Percentiles rank a stretch among this genome's conserved stretches.
phyloP scores from a whole-genome alignment of 64 coral and sea anemone species.

The Astreopora myriophthalma region DNA sequence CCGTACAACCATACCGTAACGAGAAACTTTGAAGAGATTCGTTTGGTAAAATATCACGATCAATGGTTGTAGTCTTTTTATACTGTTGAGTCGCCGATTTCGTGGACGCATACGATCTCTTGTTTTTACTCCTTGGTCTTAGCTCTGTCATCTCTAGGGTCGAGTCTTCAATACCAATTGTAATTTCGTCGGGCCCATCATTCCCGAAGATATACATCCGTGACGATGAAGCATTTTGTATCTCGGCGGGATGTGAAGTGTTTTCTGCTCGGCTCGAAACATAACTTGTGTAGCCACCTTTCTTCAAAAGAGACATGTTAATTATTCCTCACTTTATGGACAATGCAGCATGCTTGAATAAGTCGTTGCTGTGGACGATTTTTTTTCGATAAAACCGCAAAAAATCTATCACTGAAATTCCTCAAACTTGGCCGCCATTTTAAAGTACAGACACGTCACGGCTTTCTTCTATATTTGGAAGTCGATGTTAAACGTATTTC shows the following conservation, averaged over 20 bases:
- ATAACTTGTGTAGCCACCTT: slow-evolving; percentile 65
- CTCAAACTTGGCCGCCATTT: background rate
- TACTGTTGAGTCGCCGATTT: slow-evolving; percentile 36
- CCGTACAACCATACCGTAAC: slow-evolving; percentile 88
- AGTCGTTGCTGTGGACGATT: background rate
- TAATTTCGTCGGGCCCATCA: slow-evolving; percentile 60
- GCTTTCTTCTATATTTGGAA: slow-evolving; percentile 22
- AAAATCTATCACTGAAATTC: background rate
- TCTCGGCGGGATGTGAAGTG: background rate
- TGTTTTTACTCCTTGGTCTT: slow-evolving; percentile 56
- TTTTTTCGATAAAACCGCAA: background rate
- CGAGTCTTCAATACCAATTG: slow-evolving; percentile 43
- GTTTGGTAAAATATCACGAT: slow-evolving; percentile 72
- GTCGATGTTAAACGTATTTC: background rate
- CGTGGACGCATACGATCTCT: slow-evolving; percentile 9
- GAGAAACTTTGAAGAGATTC: slow-evolving; percentile 89
- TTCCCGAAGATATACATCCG: slow-evolving; percentile 78
- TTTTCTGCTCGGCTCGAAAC: slow-evolving; percentile 42
- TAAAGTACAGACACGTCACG: slow-evolving; percentile 41
- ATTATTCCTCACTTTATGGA: slow-evolving; percentile 18
- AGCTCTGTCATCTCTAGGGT: slow-evolving; percentile 62
- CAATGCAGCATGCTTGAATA: background rate
- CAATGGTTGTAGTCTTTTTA: slow-evolving; percentile 73
- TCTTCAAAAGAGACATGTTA: slow-evolving; percentile 47
- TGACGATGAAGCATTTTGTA: slow-evolving; percentile 65